Evolutionary conservation across 2,797 vertebrate genomes (phyloP).

Genomic region (Platyrinchus mystaceus): DNA sequence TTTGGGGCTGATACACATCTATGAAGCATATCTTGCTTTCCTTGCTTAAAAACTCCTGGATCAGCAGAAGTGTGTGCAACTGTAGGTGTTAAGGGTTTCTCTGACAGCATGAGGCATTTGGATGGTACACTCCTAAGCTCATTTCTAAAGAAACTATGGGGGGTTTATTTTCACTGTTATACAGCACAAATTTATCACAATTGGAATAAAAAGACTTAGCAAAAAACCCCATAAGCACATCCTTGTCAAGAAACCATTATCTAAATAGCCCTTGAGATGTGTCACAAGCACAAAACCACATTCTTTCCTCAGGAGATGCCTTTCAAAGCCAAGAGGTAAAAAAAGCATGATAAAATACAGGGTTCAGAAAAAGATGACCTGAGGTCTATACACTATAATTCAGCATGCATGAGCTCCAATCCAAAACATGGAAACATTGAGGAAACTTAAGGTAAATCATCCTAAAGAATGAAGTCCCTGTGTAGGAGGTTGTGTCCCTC

Average conservation of each 20-base stretch:
- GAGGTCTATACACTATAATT: neutral
- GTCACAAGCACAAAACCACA: neutral
- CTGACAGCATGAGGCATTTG: slow-evolving; percentile 11
- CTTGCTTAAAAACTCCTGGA: slow-evolving; percentile 18
- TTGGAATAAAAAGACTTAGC: slow-evolving; percentile 27
- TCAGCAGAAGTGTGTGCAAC: slow-evolving; percentile 29
- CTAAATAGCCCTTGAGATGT: slow-evolving; percentile 21
- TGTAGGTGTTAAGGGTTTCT: slow-evolving; percentile 16
- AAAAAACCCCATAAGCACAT: neutral
- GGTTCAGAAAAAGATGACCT: slow-evolving; percentile 21
- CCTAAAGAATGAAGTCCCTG: slow-evolving; percentile 1
- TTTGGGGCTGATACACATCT: slow-evolving; percentile 15
- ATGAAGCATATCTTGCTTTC: slow-evolving; percentile 18
- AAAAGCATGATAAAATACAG: slow-evolving; percentile 7
- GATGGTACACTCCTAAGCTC: neutral
- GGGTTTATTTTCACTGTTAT: slow-evolving; percentile 3
- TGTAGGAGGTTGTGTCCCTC: slow-evolving; percentile 19
- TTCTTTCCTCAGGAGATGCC: neutral
- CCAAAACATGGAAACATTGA: neutral
- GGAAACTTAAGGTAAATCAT: slow-evolving; percentile 34
- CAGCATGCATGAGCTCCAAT: neutral
- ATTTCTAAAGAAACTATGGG: slow-evolving; percentile 4
- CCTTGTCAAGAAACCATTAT: slow-evolving; percentile 30
- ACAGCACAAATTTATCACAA: slow-evolving; percentile 36
- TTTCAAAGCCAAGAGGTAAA: slow-evolving; percentile 33